Conservation (phyloP, 2,797 vertebrate genomes). For the Pseudopleuronectes americanus region DNA sequence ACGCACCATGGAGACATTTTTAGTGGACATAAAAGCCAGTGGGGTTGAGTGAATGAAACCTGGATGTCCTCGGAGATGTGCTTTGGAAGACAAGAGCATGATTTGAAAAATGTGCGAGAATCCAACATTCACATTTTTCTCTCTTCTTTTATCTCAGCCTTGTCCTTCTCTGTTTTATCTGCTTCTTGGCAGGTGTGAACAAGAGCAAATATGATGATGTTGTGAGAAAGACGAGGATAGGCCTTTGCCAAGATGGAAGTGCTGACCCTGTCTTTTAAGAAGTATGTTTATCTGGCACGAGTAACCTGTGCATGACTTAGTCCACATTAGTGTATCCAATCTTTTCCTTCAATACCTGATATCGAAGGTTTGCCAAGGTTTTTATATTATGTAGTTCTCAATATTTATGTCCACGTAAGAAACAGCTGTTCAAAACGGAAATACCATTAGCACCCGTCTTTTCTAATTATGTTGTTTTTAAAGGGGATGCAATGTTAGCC, state of each 20-base stretch:
- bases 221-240: conserved; percentile 41
- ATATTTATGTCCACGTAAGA: background rate
- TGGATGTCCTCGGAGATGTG: conserved; percentile 63
- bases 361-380: no score
- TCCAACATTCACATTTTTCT: conserved; percentile 47
- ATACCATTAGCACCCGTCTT: background rate
- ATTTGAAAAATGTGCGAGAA: conserved; percentile 36
- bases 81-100: conserved; percentile 57
- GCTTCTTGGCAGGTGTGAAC: conserved; percentile 48
- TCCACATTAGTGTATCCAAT: conserved; percentile 15
- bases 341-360: background rate
- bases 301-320: conserved; percentile 16
- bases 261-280: conserved; percentile 48
- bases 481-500: background rate
- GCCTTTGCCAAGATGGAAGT: conserved; percentile 18
- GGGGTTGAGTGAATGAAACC: conserved; percentile 58
- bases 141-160: conserved; percentile 34
- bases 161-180: conserved; percentile 40
- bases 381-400: background rate
- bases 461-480: background rate
- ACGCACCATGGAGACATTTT: conserved; percentile 57
- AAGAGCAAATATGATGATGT: conserved; percentile 37
- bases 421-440: background rate
- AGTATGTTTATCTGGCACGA: conserved; percentile 27
- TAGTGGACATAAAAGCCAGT: conserved; percentile 54